These are phyloP conservation scores for Electrona antarctica DNA, from an alignment of 2,113 vertebrate genomes.

Conservation along the genomic window DNA sequence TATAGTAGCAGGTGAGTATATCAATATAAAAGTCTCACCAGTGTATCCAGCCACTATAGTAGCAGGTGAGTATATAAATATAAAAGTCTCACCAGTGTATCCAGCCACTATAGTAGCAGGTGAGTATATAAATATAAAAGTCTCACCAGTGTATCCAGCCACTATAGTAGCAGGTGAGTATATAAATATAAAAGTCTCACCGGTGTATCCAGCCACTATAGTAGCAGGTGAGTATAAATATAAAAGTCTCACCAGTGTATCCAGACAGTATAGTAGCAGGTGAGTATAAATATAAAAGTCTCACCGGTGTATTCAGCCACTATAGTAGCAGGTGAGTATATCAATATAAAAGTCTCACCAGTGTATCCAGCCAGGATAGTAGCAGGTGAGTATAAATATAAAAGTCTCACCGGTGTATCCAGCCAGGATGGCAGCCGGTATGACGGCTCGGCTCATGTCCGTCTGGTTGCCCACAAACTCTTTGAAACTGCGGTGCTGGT, in stretches of 20 bases:
- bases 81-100: conserved; percentile 64
- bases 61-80: background rate
- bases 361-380: conserved; percentile 17
- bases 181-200: too few relatives aligned
- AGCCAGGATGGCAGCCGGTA: conserved; percentile 69
- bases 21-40: conserved; percentile 50
- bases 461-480: conserved; percentile 53
- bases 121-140: too few relatives aligned
- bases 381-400: background rate
- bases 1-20: background rate
- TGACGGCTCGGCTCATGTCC: conserved; percentile 50
- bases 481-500: conserved; percentile 65
- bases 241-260: too few relatives aligned
- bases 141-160: too few relatives aligned
- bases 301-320: too few relatives aligned
- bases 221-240: too few relatives aligned
- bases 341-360: conserved; percentile 17
- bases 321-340: too few relatives aligned
- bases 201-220: too few relatives aligned
- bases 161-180: too few relatives aligned
- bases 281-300: too few relatives aligned
- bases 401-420: conserved; percentile 69
- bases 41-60: conserved; percentile 74
- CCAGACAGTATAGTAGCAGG: too few relatives aligned
- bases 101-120: conserved; percentile 45